Base-by-base conservation (phyloP, 2,797 vertebrate genomes). In the Macrochelys suwanniensis region DNA sequence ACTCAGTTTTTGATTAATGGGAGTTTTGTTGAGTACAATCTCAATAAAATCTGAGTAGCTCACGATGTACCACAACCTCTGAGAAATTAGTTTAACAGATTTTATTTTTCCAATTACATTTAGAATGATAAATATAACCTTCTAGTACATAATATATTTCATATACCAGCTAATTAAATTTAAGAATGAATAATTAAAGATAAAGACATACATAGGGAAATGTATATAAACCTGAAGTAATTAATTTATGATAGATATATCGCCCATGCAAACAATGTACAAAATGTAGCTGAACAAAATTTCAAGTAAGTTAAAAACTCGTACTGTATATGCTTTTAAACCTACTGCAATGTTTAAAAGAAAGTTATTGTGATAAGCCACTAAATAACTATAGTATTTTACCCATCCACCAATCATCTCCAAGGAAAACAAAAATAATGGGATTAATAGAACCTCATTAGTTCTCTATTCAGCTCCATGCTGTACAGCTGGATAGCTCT, bases 31-130 rank as follows among this genome's bases (percentile, higher is more conserved):
- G 42, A 53, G 83, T 50, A 94, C 85, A 37, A 17, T 28, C 28
- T 89, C 57, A 89, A 92, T 84, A 57, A 89, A 82, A 56, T 68
- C 33, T 42, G 53, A n/a, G 2, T 11, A 84, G 76, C 71, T 45
- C 83, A 84, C 92, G 65, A 88, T 92, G 51, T 95, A 79, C 31
- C 77, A 87, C 16, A 6, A 12, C 47, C 85, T 89, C 61, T 84
- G 84, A 80, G 3, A 90, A 84, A 91, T 37, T 2, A 61, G 80
- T 42, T 50, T 45, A 74, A 84, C 4, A 9, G 71, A 82, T 92
- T 68, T 28, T 47, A 76, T 25, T 93, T 26, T 79, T 82, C 37
- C 42, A 15, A 53, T 87, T 31, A 45, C 6, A 74, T 21, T 87
- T 7, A 56, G 31, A 89, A 91, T 88, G 42, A 12, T 79, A 82